phyloP scores from a whole-genome alignment of 2,797 vertebrate species.

The Tapera naevia region DNA sequence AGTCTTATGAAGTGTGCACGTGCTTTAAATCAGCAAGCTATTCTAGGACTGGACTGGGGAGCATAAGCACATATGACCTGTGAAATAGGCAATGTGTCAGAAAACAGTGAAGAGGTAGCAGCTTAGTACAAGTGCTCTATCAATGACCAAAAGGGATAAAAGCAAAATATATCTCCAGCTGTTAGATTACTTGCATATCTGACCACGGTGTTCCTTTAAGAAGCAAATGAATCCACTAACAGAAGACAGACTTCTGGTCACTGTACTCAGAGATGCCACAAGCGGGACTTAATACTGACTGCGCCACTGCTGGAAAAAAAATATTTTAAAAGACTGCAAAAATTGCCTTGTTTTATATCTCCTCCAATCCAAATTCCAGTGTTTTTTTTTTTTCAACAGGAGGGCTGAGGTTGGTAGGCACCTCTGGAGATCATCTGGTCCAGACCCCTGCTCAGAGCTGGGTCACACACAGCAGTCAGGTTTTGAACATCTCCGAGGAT shows the following conservation, averaged over 20 bases:
- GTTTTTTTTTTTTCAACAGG: neutral
- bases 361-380: neutral
- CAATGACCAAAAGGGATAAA: neutral
- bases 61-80: neutral
- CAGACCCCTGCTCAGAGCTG: neutral
- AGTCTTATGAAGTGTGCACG: neutral
- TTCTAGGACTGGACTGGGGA: neutral
- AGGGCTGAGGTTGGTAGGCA: neutral
- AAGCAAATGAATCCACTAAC: neutral
- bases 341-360: neutral
- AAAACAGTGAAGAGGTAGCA: neutral
- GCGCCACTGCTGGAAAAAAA: neutral
- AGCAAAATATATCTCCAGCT: neutral
- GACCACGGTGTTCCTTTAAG: neutral
- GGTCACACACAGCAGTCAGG: neutral
- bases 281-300: neutral
- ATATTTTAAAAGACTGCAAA: neutral
- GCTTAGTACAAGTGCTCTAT: neutral
- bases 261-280: neutral
- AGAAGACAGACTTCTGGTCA: neutral
- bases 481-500: neutral
- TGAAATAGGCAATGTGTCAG: neutral
- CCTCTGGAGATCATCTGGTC: neutral
- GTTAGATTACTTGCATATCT: neutral
- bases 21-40: neutral